Base-by-base conservation (phyloP, 1,140 invertebrate genomes). In the Meloidogyne floridensis region DNA sequence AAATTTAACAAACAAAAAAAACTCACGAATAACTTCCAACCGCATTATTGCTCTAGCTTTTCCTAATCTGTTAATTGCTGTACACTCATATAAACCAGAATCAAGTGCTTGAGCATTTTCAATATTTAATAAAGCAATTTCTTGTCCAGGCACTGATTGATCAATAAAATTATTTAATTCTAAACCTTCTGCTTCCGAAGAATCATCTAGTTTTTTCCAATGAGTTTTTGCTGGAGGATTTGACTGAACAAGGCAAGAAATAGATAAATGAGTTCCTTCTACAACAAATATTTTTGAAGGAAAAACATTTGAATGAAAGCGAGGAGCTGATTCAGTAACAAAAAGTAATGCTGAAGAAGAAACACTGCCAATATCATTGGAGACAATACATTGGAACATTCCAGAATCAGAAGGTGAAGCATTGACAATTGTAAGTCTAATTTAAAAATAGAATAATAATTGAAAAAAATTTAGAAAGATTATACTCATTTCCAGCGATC, bases 251-350 rank as follows among this genome's bases (percentile, higher is more conserved):
- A 85, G 70, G 69, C 85, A 86, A 7, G 85, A 86, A n/a, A 86
- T 11, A 13, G 54, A 54, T 80, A 80, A 47, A 77, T 83, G 59
- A n/a, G 32, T 72, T 3, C 86, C 84, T 72, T 87, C 75, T 53
- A 80, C 78, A 10, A 85, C 80, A 59, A 87, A 87, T 13, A 86
- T 76, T 69, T 80, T 65, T 65, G 75, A 54, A 10, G 86, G 85
- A 47, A 86, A 80, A 9, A 87, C 75, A 71, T 87, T 86, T 10
- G 83, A n/a, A 75, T 86, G 86, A 71, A 86, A 86, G 13, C 20
- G 69, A 18, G 85, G 85, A 8, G 83, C 10, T 4, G 76, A 18
- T 20, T 87, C 69, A 15, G 72, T 9, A 6, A 86, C 86, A 13
- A 72, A 75, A 4, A 86, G 56, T 20, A 76, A n/a, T 9, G 86